These are phyloP conservation scores for Desoria tigrina DNA, from an alignment of 2,888 invertebrate genomes.

Conservation along the genomic window DNA sequence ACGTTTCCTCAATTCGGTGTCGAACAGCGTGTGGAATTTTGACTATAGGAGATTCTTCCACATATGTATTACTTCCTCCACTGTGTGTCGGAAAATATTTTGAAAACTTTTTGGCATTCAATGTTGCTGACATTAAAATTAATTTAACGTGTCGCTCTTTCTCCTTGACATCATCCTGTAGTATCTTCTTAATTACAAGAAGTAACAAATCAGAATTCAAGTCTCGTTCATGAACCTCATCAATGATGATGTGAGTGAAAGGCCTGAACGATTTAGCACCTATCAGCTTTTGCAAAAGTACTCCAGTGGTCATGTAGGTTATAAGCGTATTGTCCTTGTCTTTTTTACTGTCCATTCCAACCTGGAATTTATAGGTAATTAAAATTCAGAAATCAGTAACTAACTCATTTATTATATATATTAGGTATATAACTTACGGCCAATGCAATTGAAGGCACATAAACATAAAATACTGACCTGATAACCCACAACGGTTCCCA, in stretches of 20 bases:
- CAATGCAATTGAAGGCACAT: too few relatives aligned
- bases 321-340: slow-evolving; percentile 71
- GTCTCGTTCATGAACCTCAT: slow-evolving; percentile 91
- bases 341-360: slow-evolving; percentile 67
- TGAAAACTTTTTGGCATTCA: slow-evolving; percentile 72
- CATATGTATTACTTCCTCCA: slow-evolving; percentile 16
- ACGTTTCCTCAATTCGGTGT: slow-evolving; percentile 43
- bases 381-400: too few relatives aligned
- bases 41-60: slow-evolving; percentile 41
- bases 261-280: slow-evolving; percentile 68
- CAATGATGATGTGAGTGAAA: slow-evolving; percentile 86
- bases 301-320: slow-evolving; percentile 85
- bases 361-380: slow-evolving; percentile 55
- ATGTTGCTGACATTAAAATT: slow-evolving; percentile 92
- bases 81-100: slow-evolving; percentile 62
- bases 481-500: slow-evolving; percentile 83
- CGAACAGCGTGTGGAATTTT: slow-evolving; percentile 39
- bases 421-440: too few relatives aligned
- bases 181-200: slow-evolving; percentile 75
- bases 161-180: slow-evolving; percentile 57
- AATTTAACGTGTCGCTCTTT: slow-evolving; percentile 69
- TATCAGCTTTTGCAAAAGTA: slow-evolving; percentile 78
- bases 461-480: slow-evolving; percentile 64
- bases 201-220: slow-evolving; percentile 89
- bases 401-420: too few relatives aligned